Evolutionary conservation across 2,797 vertebrate genomes (phyloP).

Genomic region (Florisuga fusca): DNA sequence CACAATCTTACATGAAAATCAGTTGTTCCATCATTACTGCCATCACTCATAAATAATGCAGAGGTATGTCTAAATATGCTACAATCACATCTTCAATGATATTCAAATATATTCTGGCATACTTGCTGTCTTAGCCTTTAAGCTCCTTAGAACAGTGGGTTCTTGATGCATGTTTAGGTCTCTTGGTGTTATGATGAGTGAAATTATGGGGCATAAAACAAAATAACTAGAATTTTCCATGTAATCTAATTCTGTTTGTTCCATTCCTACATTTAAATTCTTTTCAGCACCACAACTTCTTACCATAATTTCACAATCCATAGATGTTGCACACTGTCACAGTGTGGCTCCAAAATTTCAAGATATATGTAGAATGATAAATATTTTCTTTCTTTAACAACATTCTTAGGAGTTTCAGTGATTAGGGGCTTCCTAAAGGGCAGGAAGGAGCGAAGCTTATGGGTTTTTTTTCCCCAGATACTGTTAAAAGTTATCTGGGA

Average conservation of each 20-base stretch:
- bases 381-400: not conserved
- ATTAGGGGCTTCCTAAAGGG: not conserved
- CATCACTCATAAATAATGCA: not conserved
- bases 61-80: not conserved
- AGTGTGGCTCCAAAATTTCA: not conserved
- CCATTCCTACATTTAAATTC: not conserved
- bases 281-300: not conserved
- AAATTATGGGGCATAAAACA: not conserved
- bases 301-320: not conserved
- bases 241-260: not conserved
- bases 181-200: not conserved
- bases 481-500: not conserved
- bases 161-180: not conserved
- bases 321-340: not conserved
- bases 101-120: not conserved
- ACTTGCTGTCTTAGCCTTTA: not conserved
- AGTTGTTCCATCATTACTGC: not conserved
- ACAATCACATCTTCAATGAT: not conserved
- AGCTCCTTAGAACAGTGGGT: not conserved
- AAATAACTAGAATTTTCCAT: not conserved
- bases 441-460: fast-evolving
- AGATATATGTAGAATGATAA: fast-evolving
- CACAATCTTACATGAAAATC: not conserved
- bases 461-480: fast-evolving
- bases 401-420: not conserved